These are phyloP conservation scores for Cydia fagiglandana DNA, from an alignment of 1,140 invertebrate genomes.

Conservation along the genomic window DNA sequence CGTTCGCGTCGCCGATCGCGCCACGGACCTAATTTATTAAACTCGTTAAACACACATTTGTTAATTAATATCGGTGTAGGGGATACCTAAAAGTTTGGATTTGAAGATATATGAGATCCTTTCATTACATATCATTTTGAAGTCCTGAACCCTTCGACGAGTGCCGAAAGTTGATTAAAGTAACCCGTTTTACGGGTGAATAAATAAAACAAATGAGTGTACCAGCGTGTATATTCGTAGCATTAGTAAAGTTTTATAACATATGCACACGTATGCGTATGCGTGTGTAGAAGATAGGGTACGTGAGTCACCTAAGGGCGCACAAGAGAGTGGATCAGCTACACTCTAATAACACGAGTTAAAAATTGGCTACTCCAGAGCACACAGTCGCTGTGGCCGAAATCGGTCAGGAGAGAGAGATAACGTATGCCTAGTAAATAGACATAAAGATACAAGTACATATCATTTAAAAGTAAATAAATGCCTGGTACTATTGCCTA, in stretches of 20 bases:
- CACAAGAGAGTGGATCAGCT: no score
- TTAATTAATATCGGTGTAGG: constrained; percentile 75
- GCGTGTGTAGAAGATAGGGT: no score
- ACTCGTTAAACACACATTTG: constrained; percentile 58
- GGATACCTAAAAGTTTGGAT: constrained; percentile 74
- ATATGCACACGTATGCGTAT: no score
- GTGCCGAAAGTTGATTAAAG: constrained; percentile 61
- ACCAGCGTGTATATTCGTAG: constrained; percentile 42
- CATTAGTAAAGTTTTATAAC: constrained; percentile 35
- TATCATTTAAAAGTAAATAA: background rate
- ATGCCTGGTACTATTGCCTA: background rate
- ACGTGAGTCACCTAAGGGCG: no score
- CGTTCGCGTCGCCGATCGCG: constrained; percentile 19
- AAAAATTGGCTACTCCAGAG: no score
- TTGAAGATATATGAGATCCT: constrained; percentile 47
- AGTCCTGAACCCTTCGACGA: constrained; percentile 44
- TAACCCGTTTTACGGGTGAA: constrained; percentile 53
- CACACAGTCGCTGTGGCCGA: no score
- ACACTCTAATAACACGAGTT: no score
- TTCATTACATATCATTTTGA: constrained; percentile 29
- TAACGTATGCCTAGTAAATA: background rate
- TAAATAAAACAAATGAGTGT: constrained; percentile 59
- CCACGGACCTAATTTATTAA: constrained; percentile 55
- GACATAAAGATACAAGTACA: background rate
- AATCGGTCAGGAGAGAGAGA: no score